Evolutionary conservation across 2,888 invertebrate species (phyloP).

Genomic region (Callosobruchus maculatus): DNA sequence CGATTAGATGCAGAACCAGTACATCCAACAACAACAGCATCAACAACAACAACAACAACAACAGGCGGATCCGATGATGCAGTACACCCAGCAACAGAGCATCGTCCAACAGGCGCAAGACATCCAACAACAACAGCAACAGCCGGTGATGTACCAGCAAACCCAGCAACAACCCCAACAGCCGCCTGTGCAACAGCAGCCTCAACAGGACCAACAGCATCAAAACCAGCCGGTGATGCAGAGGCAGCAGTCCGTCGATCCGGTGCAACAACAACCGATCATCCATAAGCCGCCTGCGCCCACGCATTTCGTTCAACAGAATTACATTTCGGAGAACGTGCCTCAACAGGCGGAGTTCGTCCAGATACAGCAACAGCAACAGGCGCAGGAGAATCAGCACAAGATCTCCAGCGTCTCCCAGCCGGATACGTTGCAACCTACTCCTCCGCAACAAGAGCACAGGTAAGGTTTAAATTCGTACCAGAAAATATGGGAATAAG

Average conservation of each 20-base stretch:
- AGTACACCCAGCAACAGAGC: slow-evolving; percentile 17
- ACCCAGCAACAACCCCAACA: slow-evolving; percentile 26
- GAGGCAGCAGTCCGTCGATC: slow-evolving; percentile 34
- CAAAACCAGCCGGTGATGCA: slow-evolving; percentile 30
- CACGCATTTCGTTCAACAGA: slow-evolving; percentile 40
- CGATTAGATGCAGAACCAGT: slow-evolving; percentile 22
- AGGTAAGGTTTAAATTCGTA: background rate
- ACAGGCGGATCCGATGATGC: slow-evolving; percentile 18
- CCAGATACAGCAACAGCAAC: slow-evolving; percentile 29
- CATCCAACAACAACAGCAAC: slow-evolving; percentile 16
- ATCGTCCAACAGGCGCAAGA: slow-evolving; percentile 23
- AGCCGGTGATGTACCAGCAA: slow-evolving; percentile 22
- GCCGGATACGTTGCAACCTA: slow-evolving; percentile 39
- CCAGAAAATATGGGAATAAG: no score
- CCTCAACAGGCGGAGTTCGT: slow-evolving; percentile 44
- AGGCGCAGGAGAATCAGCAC: slow-evolving; percentile 37
- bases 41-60: slow-evolving; percentile 22
- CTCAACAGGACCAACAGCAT: slow-evolving; percentile 51
- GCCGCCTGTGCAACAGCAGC: slow-evolving; percentile 44
- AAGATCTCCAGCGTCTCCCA: slow-evolving; percentile 44
- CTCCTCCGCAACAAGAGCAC: slow-evolving; percentile 25
- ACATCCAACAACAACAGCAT: slow-evolving; percentile 16
- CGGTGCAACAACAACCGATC: slow-evolving; percentile 39
- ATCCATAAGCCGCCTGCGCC: slow-evolving; percentile 38
- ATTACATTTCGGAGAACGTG: slow-evolving; percentile 40